Evolutionary conservation across 2,797 vertebrate genomes (phyloP).

Genomic region (Lepus townsendii): DNA sequence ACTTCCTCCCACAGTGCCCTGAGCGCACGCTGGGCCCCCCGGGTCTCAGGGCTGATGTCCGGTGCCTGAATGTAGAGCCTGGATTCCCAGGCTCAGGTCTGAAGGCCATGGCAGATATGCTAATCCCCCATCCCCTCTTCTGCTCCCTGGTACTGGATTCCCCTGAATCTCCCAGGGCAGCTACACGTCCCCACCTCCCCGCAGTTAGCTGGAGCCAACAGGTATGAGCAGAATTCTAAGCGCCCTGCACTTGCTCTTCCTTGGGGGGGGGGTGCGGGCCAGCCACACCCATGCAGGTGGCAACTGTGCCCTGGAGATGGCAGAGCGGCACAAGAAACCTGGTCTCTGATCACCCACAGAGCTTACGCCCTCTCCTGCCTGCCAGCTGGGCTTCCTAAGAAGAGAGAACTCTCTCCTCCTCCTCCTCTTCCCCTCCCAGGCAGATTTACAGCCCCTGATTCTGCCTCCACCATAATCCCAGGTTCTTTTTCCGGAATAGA

Average conservation of each 20-base stretch:
- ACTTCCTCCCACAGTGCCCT: rapidly evolving
- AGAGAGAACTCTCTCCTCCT: background rate
- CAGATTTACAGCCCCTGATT: background rate
- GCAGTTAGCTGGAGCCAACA: rapidly evolving
- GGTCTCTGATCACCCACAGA: background rate
- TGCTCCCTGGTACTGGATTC: background rate
- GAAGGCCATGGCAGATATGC: background rate
- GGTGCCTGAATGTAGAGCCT: background rate
- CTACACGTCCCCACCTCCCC: background rate
- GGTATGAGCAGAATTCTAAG: rapidly evolving
- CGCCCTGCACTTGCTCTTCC: background rate
- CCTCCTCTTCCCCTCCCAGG: background rate
- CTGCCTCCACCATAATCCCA: background rate
- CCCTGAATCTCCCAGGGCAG: rapidly evolving
- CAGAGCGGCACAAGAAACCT: background rate
- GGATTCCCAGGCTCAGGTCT: background rate
- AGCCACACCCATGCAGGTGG: background rate
- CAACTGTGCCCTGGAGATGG: background rate
- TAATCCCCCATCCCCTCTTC: background rate
- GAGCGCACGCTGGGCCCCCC: rapidly evolving
- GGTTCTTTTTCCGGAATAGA: background rate
- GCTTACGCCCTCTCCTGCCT: rapidly evolving
- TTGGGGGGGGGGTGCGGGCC: background rate
- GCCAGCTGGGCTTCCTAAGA: background rate
- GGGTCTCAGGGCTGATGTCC: rapidly evolving